Conservation (phyloP, 2,888 invertebrate genomes). For the Meiosimyza platycephala region DNA sequence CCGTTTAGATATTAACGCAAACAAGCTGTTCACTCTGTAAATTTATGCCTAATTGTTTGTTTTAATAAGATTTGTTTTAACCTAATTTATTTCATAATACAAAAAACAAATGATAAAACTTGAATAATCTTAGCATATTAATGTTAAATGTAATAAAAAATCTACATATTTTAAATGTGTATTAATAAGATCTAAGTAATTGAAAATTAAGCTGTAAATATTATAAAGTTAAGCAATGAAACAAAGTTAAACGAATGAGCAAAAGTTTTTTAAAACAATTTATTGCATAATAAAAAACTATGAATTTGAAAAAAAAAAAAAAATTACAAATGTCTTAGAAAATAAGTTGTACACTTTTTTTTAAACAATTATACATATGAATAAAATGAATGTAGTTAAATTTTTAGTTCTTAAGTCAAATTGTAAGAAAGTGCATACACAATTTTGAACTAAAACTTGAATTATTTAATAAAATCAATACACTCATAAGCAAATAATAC, state of each 20-base stretch:
- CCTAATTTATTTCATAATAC: too few relatives aligned
- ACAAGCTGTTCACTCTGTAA: too few relatives aligned
- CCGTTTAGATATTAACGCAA: too few relatives aligned
- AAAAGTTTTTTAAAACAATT: background rate
- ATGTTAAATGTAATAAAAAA: conserved; percentile 9
- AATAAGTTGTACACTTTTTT: background rate
- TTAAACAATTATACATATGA: background rate
- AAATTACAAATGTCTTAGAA: background rate
- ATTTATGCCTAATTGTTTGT: too few relatives aligned
- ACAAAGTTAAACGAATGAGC: background rate
- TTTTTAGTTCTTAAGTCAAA: too few relatives aligned
- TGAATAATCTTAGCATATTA: background rate
- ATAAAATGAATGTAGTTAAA: too few relatives aligned
- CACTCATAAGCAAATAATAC: background rate
- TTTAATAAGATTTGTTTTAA: too few relatives aligned
- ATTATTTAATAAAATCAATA: background rate
- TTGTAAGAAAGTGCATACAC: too few relatives aligned
- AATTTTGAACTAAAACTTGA: background rate
- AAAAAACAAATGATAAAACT: too few relatives aligned
- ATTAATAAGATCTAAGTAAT: background rate
- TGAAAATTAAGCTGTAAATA: too few relatives aligned
- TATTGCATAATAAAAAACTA: background rate
- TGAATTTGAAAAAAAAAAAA: background rate
- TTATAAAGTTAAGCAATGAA: background rate
- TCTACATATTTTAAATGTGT: background rate